Base-by-base conservation (phyloP, 2,113 vertebrate species). In the Albula glossodonta region DNA sequence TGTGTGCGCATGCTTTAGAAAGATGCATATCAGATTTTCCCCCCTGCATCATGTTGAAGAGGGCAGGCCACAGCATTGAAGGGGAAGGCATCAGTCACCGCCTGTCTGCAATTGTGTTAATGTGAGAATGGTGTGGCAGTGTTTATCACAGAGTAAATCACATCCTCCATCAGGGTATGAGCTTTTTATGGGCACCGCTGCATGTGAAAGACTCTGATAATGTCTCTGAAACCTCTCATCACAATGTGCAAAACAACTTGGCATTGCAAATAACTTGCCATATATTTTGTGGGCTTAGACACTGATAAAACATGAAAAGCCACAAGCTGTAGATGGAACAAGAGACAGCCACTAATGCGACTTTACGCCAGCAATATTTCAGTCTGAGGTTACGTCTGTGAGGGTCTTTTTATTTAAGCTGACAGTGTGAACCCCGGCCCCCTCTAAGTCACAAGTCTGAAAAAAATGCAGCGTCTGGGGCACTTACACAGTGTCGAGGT, bases 121-220 rank as follows among this genome's bases (percentile, higher is more conserved):
- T 86, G 50, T 56, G 60, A 81, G 80, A 86, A 52, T 5, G 60
- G 50, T 22, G 53, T 25, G 19, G 22, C 22, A 79, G 84, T 19
- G 19, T 84, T 84, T 79, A 79, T 17, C 80, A 78, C 84, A 25
- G 60, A 7, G 82, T 81, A 86, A 86, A 86, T 86, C 80, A 81
- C 41, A 48, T 48, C 25, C 82, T 82, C 50, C 60, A 49, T 82
- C 80, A 82, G 80, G 60, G 5, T 86, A 53, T 51, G 60, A 51
- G 51, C 11, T 51, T 66, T n/a, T 82, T 74, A 53, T 31, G 53
- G 8, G 5, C 12, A 56, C 8, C 2, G 5, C 19, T 83, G 50
- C 22, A n/a, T 51, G 83, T 84, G 70, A 70, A 81, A 80, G 41
- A 48, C 51, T 41, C 80, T 74, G 57, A 81, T 52, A 86, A 48